Evolutionary conservation across 2,888 invertebrate species (phyloP), one percentile per base, ranked within the genome.

Genomic region (Tanaodytes sp.): DNA sequence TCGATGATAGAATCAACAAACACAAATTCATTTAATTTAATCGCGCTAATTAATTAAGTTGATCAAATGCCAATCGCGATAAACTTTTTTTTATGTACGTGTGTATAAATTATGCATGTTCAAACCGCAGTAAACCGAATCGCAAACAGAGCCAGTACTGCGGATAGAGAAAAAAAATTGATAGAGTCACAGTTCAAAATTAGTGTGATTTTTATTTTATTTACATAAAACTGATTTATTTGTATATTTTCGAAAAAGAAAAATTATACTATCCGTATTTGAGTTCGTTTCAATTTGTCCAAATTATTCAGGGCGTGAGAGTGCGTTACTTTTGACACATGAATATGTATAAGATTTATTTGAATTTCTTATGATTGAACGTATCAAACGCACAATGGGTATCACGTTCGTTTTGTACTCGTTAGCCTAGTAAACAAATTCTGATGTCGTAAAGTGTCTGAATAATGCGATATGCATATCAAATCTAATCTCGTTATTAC

Each of bases 201-300:
- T n/a, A n/a, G n/a, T n/a, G n/a, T n/a, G n/a, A n/a, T n/a, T n/a
- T n/a, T n/a, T n/a, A n/a, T n/a, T n/a, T n/a, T n/a, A n/a, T n/a
- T n/a, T n/a, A n/a, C n/a, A n/a, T n/a, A n/a, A n/a, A n/a, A n/a
- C n/a, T n/a, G 57, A 61, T 67, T 62, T 45, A 67, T 67, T 67
- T 62, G 46, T 62, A 67, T 67, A 67, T 62, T 57, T 58, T 61
- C 48, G 45, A 52, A 68, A 57, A 68, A 42, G 20, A 63, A 52
- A 58, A 48, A 58, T n/a, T n/a, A 68, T 58, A 51, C 51, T 54
- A 57, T 68, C 39, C 36, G 27, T 23, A 58, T 68, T 52, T 54
- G 59, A 57, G 51, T 63, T 59, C 52, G 52, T 68, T 68, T 68
- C 68, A 63, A 68, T 68, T 62, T 62, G 62, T 68, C 68, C 62